These are phyloP conservation scores for Megaceryle maxima DNA, from an alignment of 2,113 vertebrate genomes.

Conservation along the genomic window DNA sequence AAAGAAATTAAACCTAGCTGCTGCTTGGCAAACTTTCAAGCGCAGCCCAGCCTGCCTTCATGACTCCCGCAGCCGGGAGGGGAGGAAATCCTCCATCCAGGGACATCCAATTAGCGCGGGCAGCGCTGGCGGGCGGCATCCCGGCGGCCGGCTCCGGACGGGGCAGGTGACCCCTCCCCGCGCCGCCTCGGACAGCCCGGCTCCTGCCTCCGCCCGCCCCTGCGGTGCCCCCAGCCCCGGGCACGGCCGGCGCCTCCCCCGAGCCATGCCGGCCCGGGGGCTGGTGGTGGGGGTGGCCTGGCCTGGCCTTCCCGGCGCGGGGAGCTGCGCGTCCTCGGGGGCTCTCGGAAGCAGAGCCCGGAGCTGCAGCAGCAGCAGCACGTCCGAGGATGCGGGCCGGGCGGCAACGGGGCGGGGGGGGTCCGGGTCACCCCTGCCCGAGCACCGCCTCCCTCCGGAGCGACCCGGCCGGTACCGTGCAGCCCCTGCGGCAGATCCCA, in stretches of 20 bases:
- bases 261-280: not conserved
- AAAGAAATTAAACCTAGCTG: constrained; percentile 32
- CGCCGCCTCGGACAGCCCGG: not conserved
- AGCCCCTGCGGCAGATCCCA: not conserved
- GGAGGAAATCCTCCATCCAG: constrained; percentile 23
- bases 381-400: not conserved
- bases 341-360: not conserved
- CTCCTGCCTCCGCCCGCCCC: not conserved
- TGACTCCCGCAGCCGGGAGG: constrained; percentile 26
- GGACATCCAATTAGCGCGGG: constrained; percentile 25
- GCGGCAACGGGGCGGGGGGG: no score
- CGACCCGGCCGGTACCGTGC: not conserved
- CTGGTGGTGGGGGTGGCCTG: not conserved
- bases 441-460: not conserved
- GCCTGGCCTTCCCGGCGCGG: not conserved
- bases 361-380: not conserved
- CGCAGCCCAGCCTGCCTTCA: constrained; percentile 20
- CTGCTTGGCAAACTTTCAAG: constrained; percentile 60
- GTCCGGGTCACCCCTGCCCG: no score
- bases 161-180: constrained; percentile 18
- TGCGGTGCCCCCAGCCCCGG: not conserved
- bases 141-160: not conserved
- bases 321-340: not conserved
- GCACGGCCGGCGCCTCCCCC: not conserved
- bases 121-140: constrained; percentile 17